Percentiles rank a stretch among this genome's conserved stretches.
Conservation (phyloP, 2,113 vertebrate genomes). For the Alces alces region DNA sequence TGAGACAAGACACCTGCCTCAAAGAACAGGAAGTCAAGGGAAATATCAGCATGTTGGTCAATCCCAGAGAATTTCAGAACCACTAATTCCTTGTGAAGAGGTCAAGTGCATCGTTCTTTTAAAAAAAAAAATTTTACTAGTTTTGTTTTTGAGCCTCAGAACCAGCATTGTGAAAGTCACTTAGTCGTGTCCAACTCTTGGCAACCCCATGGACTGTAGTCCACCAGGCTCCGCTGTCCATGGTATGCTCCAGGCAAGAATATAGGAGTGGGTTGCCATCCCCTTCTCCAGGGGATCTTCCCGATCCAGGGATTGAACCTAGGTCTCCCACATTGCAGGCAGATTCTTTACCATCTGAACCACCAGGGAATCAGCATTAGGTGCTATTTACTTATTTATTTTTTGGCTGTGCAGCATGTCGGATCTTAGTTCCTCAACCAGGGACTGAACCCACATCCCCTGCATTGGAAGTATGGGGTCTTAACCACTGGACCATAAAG, state of each 20-base stretch:
- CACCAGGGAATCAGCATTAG: background rate
- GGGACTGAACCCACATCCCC: background rate
- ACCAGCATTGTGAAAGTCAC: background rate
- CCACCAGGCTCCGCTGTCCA: background rate
- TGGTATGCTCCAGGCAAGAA: background rate
- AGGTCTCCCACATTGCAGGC: background rate
- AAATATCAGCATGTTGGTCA: background rate
- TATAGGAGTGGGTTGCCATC: background rate
- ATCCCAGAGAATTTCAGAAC: background rate
- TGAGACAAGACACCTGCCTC: background rate
- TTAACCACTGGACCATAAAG: background rate
- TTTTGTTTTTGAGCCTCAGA: background rate
- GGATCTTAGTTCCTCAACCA: background rate
- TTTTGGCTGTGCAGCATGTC: background rate
- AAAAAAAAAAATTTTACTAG: background rate
- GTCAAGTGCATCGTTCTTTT: background rate
- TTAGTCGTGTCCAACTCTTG: background rate
- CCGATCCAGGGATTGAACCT: background rate
- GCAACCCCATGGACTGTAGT: background rate
- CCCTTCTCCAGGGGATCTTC: background rate
- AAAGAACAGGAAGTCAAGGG: background rate
- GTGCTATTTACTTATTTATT: background rate
- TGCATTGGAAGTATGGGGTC: background rate
- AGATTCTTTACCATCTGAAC: background rate
- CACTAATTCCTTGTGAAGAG: background rate